These are phyloP conservation scores for Amorpha juglandis DNA, from an alignment of 2,888 invertebrate genomes.

Conservation along the genomic window DNA sequence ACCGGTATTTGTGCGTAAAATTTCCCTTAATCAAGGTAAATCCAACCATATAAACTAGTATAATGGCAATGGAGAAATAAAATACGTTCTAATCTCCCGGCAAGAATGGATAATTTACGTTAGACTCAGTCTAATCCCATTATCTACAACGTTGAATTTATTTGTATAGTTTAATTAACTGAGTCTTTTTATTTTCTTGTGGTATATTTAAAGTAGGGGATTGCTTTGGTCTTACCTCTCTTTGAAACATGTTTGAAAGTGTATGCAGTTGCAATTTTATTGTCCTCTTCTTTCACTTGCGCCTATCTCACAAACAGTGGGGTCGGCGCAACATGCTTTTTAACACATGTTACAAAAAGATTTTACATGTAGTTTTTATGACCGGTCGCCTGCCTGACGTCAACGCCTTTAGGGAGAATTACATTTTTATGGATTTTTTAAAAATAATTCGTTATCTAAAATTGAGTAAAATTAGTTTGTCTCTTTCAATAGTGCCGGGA, in stretches of 20 bases:
- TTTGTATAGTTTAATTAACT: slow-evolving; percentile 24
- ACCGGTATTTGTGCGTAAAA: slow-evolving; percentile 27
- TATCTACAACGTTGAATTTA: slow-evolving; percentile 26
- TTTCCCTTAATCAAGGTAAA: slow-evolving; percentile 41
- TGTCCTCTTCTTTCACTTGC: too few relatives aligned
- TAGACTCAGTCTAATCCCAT: slow-evolving; percentile 31
- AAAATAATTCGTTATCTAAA: too few relatives aligned
- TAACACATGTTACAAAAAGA: too few relatives aligned
- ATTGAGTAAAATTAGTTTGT: too few relatives aligned
- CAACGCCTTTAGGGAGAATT: too few relatives aligned
- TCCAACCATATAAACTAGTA: slow-evolving; percentile 42
- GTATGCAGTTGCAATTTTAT: neutral
- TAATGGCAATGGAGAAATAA: slow-evolving; percentile 46
- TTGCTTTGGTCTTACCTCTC: neutral
- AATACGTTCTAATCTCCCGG: slow-evolving; percentile 43
- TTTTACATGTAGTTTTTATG: too few relatives aligned
- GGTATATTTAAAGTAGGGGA: neutral
- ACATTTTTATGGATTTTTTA: too few relatives aligned
- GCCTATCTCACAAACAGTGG: too few relatives aligned
- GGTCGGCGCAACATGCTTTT: too few relatives aligned
- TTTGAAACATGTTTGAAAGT: neutral
- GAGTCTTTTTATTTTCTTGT: slow-evolving; percentile 13
- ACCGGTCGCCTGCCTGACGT: too few relatives aligned
- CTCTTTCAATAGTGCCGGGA: too few relatives aligned
- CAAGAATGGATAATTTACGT: slow-evolving; percentile 34